Conservation (phyloP, 2,113 vertebrate species). For the Percopsis transmontana region DNA sequence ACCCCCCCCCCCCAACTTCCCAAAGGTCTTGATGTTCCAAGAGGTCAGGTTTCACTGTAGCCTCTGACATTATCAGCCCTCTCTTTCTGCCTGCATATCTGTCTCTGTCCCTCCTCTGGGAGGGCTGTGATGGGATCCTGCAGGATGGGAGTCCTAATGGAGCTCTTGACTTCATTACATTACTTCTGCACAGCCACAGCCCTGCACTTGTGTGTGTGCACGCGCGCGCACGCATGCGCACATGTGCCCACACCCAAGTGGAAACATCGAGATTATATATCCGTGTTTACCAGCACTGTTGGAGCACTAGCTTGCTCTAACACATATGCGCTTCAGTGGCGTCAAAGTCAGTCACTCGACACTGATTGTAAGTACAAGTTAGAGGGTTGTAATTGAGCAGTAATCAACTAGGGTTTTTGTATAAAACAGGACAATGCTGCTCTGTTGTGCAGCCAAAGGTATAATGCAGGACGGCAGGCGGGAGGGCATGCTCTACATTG, state of each 20-base stretch:
- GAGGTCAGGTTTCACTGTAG: conserved; percentile 64
- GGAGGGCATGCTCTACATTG: too few species aligned
- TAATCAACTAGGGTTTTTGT: conserved; percentile 9
- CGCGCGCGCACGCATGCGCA: neutral
- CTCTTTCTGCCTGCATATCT: conserved; percentile 19
- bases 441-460: neutral
- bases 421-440: conserved; percentile 2
- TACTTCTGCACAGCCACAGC: conserved; percentile 45
- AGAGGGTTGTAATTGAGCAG: conserved; percentile 26
- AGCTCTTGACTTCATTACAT: conserved; percentile 65
- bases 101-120: conserved; percentile 39
- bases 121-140: conserved; percentile 58
- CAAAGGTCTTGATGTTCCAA: conserved; percentile 34
- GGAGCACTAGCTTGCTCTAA: conserved; percentile 19
- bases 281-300: conserved; percentile 42
- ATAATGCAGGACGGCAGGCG: conserved; percentile 11
- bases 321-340: conserved; percentile 9
- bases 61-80: conserved; percentile 59
- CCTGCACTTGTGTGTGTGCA: conserved; percentile 1
- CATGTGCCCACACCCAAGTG: neutral
- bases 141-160: conserved; percentile 69
- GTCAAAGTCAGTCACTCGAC: conserved; percentile 15
- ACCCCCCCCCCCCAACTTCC: neutral
- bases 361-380: conserved; percentile 18
- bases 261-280: conserved; percentile 7